Conservation (phyloP, 2,888 invertebrate species). For the Proisotoma minuta region DNA sequence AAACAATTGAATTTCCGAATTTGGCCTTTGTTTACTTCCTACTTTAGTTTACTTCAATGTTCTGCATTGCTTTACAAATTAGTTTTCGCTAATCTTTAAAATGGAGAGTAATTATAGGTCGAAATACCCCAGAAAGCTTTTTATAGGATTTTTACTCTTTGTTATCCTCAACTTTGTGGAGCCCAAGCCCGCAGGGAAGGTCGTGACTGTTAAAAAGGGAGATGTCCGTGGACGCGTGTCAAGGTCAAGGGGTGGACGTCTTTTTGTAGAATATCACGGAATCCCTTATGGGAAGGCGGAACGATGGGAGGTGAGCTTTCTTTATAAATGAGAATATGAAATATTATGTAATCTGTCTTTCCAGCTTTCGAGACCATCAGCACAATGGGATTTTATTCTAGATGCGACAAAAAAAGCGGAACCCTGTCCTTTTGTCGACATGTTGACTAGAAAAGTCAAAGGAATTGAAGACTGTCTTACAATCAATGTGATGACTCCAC, state of each 20-base stretch:
- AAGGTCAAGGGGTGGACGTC: constrained; percentile 16
- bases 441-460: background rate
- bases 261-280: constrained; percentile 27
- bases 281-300: constrained; percentile 28
- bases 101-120: no score
- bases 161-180: background rate
- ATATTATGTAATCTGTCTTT: background rate
- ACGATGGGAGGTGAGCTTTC: constrained; percentile 24
- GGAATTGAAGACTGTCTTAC: constrained; percentile 17
- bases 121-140: no score
- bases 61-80: no score
- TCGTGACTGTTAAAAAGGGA: constrained; percentile 15
- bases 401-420: constrained; percentile 5
- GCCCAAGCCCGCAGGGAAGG: constrained; percentile 13
- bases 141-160: background rate
- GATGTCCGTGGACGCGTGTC: constrained; percentile 21
- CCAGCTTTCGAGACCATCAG: constrained; percentile 10
- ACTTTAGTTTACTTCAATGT: no score
- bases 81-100: no score
- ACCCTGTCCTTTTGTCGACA: background rate
- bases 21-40: no score
- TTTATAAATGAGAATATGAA: background rate
- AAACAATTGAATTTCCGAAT: no score
- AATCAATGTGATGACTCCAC: constrained; percentile 19
- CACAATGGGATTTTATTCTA: constrained; percentile 14